Conservation (phyloP, 2,888 invertebrate species). For the Cyclophora albipunctata region DNA sequence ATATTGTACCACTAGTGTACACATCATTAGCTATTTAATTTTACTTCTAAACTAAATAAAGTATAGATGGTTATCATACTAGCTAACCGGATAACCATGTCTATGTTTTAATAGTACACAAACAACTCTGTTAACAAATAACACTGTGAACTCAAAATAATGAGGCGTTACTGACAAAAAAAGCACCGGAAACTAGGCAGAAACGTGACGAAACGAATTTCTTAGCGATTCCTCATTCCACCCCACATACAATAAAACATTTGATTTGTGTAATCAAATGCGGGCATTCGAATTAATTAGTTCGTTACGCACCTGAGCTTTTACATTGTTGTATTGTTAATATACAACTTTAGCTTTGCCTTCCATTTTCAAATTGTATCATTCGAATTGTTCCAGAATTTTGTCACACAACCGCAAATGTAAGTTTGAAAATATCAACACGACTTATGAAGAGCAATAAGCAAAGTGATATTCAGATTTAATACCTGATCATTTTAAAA, state of each 20-base stretch:
- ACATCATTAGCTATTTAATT: no score
- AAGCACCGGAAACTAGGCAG: slow-evolving; percentile 59
- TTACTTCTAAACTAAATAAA: no score
- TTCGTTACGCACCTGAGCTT: slow-evolving; percentile 73
- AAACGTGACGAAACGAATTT: slow-evolving; percentile 72
- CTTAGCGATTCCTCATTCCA: slow-evolving; percentile 73
- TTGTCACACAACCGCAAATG: slow-evolving; percentile 1
- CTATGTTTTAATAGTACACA: no score
- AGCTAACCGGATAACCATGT: no score
- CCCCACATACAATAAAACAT: slow-evolving; percentile 60
- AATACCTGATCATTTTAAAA: background rate
- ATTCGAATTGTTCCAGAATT: background rate
- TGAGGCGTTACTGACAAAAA: slow-evolving; percentile 58
- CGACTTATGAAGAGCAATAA: background rate
- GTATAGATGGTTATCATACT: no score
- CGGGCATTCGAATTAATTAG: slow-evolving; percentile 73
- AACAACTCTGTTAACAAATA: no score
- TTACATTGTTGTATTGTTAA: slow-evolving; percentile 45
- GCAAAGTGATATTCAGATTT: background rate
- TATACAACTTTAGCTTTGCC: slow-evolving; percentile 16
- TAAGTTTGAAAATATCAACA: slow-evolving; percentile 8
- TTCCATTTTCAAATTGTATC: background rate
- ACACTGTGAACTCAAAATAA: slow-evolving; percentile 30
- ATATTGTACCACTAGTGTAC: no score
- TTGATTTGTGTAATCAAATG: slow-evolving; percentile 76